Base-by-base conservation (phyloP, 2,797 vertebrate genomes). In the Danio albolineatus region DNA sequence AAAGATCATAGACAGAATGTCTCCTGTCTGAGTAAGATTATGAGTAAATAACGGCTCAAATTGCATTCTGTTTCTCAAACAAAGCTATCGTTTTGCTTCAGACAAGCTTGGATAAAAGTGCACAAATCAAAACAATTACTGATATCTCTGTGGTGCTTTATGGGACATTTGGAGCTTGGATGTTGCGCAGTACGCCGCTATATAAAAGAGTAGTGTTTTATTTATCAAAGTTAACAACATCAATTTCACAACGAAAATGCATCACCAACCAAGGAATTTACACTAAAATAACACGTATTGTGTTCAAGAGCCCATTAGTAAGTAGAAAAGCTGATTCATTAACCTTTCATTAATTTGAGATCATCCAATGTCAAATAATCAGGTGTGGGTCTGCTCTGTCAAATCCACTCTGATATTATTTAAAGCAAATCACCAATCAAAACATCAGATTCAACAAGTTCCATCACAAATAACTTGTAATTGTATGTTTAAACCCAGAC, bases 1-100 rank as follows among this genome's bases (percentile, higher is more conserved):
- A 28, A 48, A 38, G 48, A 69, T 69, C 14, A 36, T 38, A 51
- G 48, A 36, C 28, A 38, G 66, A 69, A 69, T 12, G n/a, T 54
- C 67, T 70, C 4, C n/a, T 4, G 2, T 53, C 36, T 70, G 36
- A 36, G n/a, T 10, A 39, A n/a, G 16, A 70, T 70, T 53, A 53
- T 70, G 28, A 39, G 66, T 53, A 70, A 70, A 39, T 17, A 17
- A 53, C 49, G 1, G 48, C 36, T 39, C 53, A 70, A 39, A 19
- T 19, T 69, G 38, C 48, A 17, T 21, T 38, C 21, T 53, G 3
- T 49, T 53, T n/a, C 49, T 39, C 36, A 54, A 48, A 41, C 36
- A 70, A 70, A 19, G 49, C n/a, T 70, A 54, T 70, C 67, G 12
- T 39, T 13, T 41, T 39, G 16, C 67, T 54, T 70, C 67, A 41